phyloP scores from a whole-genome alignment of 2,888 invertebrate genomes.

The Drosophila sordidula region DNA sequence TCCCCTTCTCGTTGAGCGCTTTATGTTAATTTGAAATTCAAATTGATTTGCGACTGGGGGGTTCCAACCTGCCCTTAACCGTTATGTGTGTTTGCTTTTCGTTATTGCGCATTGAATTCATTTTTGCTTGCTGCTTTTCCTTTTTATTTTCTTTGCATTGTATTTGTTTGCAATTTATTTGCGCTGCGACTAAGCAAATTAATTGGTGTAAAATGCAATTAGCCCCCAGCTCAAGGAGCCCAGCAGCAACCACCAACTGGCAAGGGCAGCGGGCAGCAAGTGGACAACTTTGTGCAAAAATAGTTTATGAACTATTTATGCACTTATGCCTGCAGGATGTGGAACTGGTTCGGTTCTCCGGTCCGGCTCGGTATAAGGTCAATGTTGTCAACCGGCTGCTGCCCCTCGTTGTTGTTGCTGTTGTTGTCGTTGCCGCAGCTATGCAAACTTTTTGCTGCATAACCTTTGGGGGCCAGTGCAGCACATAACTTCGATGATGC shows the following conservation, averaged over 20 bases:
- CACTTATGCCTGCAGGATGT: conserved; percentile 53
- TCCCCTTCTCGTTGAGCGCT: conserved; percentile 8
- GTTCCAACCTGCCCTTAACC: conserved; percentile 26
- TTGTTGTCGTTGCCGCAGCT: conserved; percentile 38
- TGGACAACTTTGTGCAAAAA: conserved; percentile 35
- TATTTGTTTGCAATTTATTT: conserved; percentile 39
- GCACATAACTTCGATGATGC: conserved; percentile 77
- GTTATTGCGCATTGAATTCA: conserved; percentile 41
- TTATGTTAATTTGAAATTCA: conserved; percentile 73
- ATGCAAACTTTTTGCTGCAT: conserved; percentile 65
- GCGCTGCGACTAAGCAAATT: conserved; percentile 47
- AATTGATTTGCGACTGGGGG: conserved; percentile 66
- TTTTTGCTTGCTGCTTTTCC: conserved; percentile 18
- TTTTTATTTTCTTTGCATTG: background rate
- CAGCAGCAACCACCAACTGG: conserved; percentile 8
- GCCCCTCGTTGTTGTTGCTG: background rate
- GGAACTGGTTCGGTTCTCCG: conserved; percentile 5
- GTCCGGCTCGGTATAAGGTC: conserved; percentile 52
- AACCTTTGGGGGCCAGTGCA: conserved; percentile 49
- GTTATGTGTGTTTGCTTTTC: conserved; percentile 58
- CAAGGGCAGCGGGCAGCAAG: conserved; percentile 5
- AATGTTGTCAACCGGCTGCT: conserved; percentile 64
- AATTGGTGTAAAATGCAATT: conserved; percentile 77
- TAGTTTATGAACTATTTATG: conserved; percentile 78
- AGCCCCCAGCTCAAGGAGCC: conserved; percentile 34